A percentile compares a stretch with the other conserved stretches of the same genome.
These are phyloP conservation scores for Anneissia japonica DNA, from an alignment of 35 echinoderm and acorn worm genomes.

Conservation along the genomic window DNA sequence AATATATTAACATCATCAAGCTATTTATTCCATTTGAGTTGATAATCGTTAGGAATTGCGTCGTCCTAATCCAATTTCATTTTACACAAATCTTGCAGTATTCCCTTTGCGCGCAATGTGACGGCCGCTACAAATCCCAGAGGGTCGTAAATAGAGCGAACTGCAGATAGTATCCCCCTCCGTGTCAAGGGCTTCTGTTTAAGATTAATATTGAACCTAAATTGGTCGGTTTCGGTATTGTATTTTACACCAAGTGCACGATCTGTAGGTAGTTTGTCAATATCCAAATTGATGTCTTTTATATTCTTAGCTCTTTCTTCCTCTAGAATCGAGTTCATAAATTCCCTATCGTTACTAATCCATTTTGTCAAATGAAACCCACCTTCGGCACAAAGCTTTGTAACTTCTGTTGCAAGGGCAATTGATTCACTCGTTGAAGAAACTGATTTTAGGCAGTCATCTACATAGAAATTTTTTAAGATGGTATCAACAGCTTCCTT, in stretches of 20 bases:
- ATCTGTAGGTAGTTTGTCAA: background rate
- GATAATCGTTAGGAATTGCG: constrained; percentile 16
- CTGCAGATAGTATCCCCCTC: constrained; percentile 14
- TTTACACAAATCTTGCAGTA: constrained; percentile 43
- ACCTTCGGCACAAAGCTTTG: background rate
- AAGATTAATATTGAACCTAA: constrained; percentile 8
- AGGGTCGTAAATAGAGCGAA: constrained; percentile 56
- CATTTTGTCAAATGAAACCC: background rate
- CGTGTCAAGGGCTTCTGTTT: background rate
- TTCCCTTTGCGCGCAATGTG: constrained; percentile 35
- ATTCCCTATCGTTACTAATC: background rate
- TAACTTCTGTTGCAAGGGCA: background rate
- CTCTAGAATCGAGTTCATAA: background rate
- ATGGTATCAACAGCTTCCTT: too few relatives aligned
- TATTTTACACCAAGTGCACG: constrained; percentile 21
- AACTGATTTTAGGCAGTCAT: constrained; percentile 7
- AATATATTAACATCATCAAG: constrained; percentile 27
- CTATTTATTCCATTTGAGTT: constrained; percentile 43
- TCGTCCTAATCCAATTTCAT: constrained; percentile 49
- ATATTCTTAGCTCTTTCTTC: background rate
- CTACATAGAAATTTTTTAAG: background rate
- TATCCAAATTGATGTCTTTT: background rate
- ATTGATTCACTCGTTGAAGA: background rate
- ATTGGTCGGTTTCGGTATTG: background rate
- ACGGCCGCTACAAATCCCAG: constrained; percentile 41